Percentiles rank a stretch among this genome's conserved stretches.
Conservation (phyloP, 2,888 invertebrate genomes). For the Scaptomyza cyrtandrae region DNA sequence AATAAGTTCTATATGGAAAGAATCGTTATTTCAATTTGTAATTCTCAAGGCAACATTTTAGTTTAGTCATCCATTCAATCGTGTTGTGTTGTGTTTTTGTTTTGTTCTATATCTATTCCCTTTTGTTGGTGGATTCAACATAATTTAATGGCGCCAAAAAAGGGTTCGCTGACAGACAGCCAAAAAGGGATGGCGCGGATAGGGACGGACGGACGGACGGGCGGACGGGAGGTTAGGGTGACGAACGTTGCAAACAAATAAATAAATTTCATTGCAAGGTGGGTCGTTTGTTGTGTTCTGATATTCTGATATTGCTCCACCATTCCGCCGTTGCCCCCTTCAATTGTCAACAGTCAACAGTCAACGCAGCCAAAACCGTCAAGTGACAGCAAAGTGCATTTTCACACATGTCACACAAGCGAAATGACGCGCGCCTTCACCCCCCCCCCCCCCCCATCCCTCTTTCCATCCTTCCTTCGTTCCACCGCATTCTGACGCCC, state of each 20-base stretch:
- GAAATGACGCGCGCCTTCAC: neutral
- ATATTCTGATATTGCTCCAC: constrained; percentile 25
- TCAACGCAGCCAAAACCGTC: constrained; percentile 55
- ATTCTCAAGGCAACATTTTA: too few species aligned
- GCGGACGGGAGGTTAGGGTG: neutral
- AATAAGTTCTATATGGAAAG: too few species aligned
- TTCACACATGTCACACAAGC: constrained; percentile 73
- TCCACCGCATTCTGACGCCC: neutral
- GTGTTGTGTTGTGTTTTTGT: too few species aligned
- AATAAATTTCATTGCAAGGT: constrained; percentile 48
- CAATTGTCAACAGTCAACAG: constrained; percentile 38
- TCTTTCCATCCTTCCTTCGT: too few species aligned
- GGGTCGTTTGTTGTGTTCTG: constrained; percentile 1
- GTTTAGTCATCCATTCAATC: neutral
- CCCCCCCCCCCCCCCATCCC: neutral
- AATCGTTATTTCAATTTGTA: too few species aligned
- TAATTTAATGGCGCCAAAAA: constrained; percentile 35
- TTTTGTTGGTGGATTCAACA: constrained; percentile 25
- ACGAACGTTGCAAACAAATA: constrained; percentile 45
- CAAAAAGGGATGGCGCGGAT: constrained; percentile 12
- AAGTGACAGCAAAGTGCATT: constrained; percentile 75
- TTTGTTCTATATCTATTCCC: neutral
- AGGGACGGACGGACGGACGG: too few species aligned
- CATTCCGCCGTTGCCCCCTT: neutral
- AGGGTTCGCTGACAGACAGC: constrained; percentile 30